Percentiles rank a stretch among this genome's conserved stretches.
Conservation (phyloP, 1,140 invertebrate genomes). For the Paracyclopina nana region DNA sequence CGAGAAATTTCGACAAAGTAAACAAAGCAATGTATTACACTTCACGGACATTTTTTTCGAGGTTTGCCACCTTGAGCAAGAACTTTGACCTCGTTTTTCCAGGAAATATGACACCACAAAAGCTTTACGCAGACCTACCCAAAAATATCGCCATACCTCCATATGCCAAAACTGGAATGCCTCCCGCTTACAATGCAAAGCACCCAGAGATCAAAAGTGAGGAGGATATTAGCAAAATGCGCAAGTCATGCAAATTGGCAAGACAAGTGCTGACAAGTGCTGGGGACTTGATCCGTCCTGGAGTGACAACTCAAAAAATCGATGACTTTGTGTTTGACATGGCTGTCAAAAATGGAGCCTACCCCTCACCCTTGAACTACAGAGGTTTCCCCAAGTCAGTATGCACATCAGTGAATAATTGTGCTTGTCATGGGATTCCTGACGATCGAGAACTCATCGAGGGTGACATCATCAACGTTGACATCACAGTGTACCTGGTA, state of each 20-base stretch:
- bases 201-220: too few species aligned
- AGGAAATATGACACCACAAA: too few species aligned
- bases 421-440: conserved; percentile 84
- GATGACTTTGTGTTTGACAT: conserved; percentile 51
- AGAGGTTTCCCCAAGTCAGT: conserved; percentile 73
- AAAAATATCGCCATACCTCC: too few species aligned
- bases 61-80: too few species aligned
- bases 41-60: too few species aligned
- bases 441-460: conserved; percentile 47
- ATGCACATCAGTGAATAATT: conserved; percentile 86
- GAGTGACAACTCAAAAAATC: conserved; percentile 60
- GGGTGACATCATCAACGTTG: conserved; percentile 33
- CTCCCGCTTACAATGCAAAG: too few species aligned
- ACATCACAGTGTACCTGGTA: conserved; percentile 30
- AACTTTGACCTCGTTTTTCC: too few species aligned
- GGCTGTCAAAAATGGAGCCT: conserved; percentile 43
- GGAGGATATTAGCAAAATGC: background rate
- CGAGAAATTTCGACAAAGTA: too few species aligned
- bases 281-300: background rate
- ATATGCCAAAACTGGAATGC: too few species aligned
- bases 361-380: conserved; percentile 77
- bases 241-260: background rate
- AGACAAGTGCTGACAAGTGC: background rate
- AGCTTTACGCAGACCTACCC: too few species aligned
- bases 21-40: too few species aligned